Evolutionary conservation across 2,113 vertebrate species (phyloP).

Genomic region (Ellobius talpinus): DNA sequence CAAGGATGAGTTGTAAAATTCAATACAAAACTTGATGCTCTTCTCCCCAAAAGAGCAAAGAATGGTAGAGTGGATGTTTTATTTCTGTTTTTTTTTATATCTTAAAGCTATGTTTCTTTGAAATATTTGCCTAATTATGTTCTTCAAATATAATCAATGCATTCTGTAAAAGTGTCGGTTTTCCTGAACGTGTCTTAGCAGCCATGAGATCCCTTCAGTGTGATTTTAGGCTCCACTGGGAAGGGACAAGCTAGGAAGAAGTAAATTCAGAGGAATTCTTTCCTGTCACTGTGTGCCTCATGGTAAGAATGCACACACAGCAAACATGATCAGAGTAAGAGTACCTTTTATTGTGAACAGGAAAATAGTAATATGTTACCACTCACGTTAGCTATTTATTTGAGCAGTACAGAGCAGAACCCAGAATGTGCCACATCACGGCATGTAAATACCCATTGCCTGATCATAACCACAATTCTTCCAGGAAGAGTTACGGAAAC

Average conservation of each 20-base stretch:
- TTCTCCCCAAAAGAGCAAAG: neutral
- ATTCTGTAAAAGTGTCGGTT: neutral
- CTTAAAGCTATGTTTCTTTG: neutral
- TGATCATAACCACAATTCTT: neutral
- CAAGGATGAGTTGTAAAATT: conserved; percentile 32
- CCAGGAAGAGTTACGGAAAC: neutral
- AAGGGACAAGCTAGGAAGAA: neutral
- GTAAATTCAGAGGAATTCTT: neutral
- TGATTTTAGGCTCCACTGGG: conserved; percentile 25
- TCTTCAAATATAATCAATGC: conserved; percentile 34
- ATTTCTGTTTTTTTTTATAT: conserved; percentile 42
- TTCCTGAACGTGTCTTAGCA: neutral
- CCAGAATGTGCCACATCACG: neutral
- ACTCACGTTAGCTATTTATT: conserved; percentile 8
- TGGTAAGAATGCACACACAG: neutral
- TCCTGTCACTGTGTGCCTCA: neutral
- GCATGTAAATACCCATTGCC: neutral
- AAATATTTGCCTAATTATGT: conserved; percentile 46
- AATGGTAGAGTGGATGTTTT: neutral
- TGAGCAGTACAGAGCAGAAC: neutral
- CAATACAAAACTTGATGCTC: conserved; percentile 9
- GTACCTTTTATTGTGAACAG: neutral
- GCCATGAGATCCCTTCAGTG: neutral
- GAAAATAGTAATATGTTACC: neutral
- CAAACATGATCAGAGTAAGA: neutral